Evolutionary conservation across 2,113 vertebrate genomes (phyloP).

Genomic region (Talpa occidentalis): DNA sequence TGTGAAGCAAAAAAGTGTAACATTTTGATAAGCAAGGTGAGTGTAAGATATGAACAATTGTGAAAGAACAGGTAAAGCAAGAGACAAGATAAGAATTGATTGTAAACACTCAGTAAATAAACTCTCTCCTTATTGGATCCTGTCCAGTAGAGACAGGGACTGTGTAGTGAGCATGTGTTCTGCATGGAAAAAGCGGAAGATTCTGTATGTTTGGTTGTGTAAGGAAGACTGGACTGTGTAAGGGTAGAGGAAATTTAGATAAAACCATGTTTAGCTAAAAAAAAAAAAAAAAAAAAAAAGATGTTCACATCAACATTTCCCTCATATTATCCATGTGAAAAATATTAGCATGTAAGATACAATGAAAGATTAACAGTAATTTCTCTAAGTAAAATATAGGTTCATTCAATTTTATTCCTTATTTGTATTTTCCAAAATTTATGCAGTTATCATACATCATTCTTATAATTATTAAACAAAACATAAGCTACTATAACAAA

Average conservation of each 20-base stretch:
- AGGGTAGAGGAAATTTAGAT: neutral
- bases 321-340: neutral
- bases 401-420: neutral
- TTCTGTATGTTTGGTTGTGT: neutral
- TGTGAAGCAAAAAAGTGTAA: neutral
- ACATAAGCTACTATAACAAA: neutral
- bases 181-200: neutral
- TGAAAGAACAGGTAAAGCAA: neutral
- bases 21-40: neutral
- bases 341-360: neutral
- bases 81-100: neutral
- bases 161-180: neutral
- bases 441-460: neutral
- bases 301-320: rapidly evolving
- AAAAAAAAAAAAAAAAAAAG: neutral
- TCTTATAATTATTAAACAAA: neutral
- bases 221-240: neutral
- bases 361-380: neutral
- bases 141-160: neutral
- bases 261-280: neutral
- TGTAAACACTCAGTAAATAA: neutral
- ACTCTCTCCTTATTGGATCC: neutral
- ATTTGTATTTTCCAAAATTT: neutral
- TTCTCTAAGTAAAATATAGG: neutral
- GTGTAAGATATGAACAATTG: neutral